Percentiles rank a stretch among this genome's conserved stretches.
Evolutionary conservation across 2,888 invertebrate species (phyloP).

Genomic region (Notodonta ziczac): DNA sequence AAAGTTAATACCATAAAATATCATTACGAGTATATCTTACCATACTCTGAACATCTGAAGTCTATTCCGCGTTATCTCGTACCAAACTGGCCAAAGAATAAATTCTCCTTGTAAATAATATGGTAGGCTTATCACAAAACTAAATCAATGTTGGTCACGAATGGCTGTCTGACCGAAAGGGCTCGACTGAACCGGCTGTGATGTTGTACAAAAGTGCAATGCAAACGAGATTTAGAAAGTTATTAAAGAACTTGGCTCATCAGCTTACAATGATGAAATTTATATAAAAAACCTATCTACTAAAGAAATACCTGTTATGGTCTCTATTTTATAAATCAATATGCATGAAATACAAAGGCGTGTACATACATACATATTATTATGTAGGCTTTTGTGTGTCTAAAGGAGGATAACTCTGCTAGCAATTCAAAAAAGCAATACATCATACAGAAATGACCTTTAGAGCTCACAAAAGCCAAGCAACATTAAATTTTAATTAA

Average conservation of each 20-base stretch:
- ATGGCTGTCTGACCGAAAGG: conserved; percentile 67
- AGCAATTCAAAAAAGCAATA: background rate
- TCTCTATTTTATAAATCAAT: no score
- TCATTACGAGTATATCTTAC: conserved; percentile 34
- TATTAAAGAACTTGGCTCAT: background rate
- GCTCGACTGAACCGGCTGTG: conserved; percentile 53
- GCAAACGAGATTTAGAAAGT: conserved; percentile 27
- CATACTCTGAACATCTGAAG: conserved; percentile 41
- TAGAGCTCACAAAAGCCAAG: conserved; percentile 24
- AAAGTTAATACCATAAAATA: conserved; percentile 14
- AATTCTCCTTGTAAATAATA: conserved; percentile 65
- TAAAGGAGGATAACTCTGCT: no score
- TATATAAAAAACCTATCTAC: no score
- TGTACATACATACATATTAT: no score
- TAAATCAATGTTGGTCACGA: conserved; percentile 74
- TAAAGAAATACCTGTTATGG: no score
- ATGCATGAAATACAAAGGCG: no score
- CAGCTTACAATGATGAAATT: background rate
- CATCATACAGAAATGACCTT: conserved; percentile 10
- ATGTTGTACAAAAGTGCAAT: conserved; percentile 37
- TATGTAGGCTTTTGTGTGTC: no score
- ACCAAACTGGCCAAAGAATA: conserved; percentile 39
- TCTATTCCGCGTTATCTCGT: conserved; percentile 43
- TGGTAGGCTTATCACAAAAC: conserved; percentile 65
- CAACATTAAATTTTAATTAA: conserved; percentile 43